These are phyloP conservation scores for Cataglyphis rosenhaueri DNA, from an alignment of 2,888 invertebrate genomes.

Conservation along the genomic window DNA sequence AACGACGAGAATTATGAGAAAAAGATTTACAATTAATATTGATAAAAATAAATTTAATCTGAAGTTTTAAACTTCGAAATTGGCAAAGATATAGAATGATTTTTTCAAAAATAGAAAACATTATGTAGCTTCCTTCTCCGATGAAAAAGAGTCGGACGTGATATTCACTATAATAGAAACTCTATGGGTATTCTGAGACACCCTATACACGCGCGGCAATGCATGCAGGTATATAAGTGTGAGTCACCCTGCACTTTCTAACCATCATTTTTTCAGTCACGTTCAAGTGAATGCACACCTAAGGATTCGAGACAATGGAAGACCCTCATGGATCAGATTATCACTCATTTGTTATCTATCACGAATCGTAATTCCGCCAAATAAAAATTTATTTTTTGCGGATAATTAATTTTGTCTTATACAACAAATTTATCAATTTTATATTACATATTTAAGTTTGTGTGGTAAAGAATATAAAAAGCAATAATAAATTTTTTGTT, in stretches of 20 bases:
- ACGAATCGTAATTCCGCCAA: background rate
- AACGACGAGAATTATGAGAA: background rate
- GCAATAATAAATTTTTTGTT: background rate
- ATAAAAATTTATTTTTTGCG: background rate
- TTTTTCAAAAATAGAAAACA: background rate
- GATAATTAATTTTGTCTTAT: background rate
- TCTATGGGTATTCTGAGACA: background rate
- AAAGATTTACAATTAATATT: background rate
- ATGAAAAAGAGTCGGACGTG: background rate
- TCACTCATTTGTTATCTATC: background rate
- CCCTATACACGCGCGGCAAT: constrained; percentile 10
- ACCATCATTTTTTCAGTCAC: constrained; percentile 55
- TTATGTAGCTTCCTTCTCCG: background rate
- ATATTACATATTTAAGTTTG: background rate
- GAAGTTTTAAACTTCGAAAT: background rate
- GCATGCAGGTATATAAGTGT: constrained; percentile 19
- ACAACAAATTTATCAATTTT: constrained; percentile 2
- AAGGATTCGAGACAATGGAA: constrained; percentile 32
- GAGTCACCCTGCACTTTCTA: constrained; percentile 62
- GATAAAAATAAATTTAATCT: background rate
- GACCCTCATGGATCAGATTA: background rate
- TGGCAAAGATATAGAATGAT: background rate
- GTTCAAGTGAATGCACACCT: constrained; percentile 44
- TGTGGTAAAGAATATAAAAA: background rate
- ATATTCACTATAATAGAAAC: background rate